Base-by-base conservation (phyloP, 2,888 invertebrate species). In the Drosophila tanythrix region DNA sequence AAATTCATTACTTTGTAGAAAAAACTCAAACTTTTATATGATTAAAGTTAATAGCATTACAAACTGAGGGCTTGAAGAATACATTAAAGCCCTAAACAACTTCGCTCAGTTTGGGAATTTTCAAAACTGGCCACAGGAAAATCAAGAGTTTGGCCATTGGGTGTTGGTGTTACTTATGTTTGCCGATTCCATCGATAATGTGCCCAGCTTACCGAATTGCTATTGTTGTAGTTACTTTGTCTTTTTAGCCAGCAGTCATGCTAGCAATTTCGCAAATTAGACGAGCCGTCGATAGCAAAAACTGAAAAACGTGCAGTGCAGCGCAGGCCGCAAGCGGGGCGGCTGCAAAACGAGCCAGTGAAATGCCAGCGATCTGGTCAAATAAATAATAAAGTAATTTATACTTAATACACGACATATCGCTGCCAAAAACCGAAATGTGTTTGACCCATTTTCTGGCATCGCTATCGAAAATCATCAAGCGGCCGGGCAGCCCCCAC, bases 371-470 rank as follows among this genome's bases (percentile, higher is more conserved):
- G n/a, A 66, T 53, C 58, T 61, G 67, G 38, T 36, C 71, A 76
- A 88, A 84, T 76, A 79, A 88, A 84, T 82, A 84, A 83, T 88
- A 81, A 82, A 87, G 76, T 87, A 83, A 83, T 83, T 72, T 81
- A 73, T 77, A 81, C 72, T 72, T 74, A 72, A 81, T 76, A 71
- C 83, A 72, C 82, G 85, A 70, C 82, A 73, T 73, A 82, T 82
- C 79, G 73, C 53, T 74, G 74, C 74, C 70, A 77, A 74, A 66
- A 69, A 56, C 70, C 51, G 27, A 62, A 82, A 72, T 74, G 69
- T 81, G 73, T 84, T 76, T 79, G 82, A 79, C 84, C 85, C 70
- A 87, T 84, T 83, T 82, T 68, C 52, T 61, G 29, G 48, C 70
- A 53, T 59, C 69, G 70, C 64, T 79, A 78, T 79, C 70, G 80